Conservation (phyloP, 64 coral and sea anemone genomes). For the Porites australiensis region DNA sequence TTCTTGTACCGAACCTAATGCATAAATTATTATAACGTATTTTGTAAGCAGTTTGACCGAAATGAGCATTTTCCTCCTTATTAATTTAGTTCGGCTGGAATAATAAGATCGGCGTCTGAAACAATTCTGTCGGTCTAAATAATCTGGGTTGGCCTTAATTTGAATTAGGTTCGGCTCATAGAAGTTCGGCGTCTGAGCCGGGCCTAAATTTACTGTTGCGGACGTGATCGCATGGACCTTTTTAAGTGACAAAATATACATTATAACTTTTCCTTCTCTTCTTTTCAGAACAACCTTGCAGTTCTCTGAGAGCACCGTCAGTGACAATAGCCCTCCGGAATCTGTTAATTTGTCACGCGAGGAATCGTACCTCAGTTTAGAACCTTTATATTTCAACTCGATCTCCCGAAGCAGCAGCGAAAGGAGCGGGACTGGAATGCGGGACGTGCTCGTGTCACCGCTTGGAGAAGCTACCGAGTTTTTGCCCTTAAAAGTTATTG, state of each 20-base stretch:
- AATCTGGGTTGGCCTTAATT: too few relatives aligned
- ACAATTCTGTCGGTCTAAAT: too few relatives aligned
- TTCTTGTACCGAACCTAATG: too few relatives aligned
- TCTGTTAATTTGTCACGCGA: slow-evolving; percentile 65
- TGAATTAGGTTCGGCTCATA: too few relatives aligned
- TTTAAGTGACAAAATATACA: not conserved
- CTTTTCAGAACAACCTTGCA: slow-evolving; percentile 25
- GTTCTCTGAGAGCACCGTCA: slow-evolving; percentile 73
- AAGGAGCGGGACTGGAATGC: slow-evolving; percentile 60
- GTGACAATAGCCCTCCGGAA: slow-evolving; percentile 49
- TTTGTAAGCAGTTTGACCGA: too few relatives aligned
- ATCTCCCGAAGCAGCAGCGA: slow-evolving; percentile 86
- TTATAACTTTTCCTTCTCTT: not conserved
- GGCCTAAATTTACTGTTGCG: not conserved
- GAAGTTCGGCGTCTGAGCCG: too few relatives aligned
- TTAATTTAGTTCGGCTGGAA: too few relatives aligned
- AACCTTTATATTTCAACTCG: slow-evolving; percentile 23
- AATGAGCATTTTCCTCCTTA: too few relatives aligned
- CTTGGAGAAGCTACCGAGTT: slow-evolving; percentile 85
- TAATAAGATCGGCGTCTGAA: too few relatives aligned
- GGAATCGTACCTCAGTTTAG: slow-evolving; percentile 57
- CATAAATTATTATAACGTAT: too few relatives aligned
- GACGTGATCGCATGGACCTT: too few relatives aligned
- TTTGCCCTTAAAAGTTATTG: slow-evolving; percentile 82
- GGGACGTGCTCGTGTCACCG: slow-evolving; percentile 77